Evolutionary conservation across 2,113 vertebrate genomes (phyloP), one percentile per base, ranked within the genome.

Genomic region (Thunnus thynnus): DNA sequence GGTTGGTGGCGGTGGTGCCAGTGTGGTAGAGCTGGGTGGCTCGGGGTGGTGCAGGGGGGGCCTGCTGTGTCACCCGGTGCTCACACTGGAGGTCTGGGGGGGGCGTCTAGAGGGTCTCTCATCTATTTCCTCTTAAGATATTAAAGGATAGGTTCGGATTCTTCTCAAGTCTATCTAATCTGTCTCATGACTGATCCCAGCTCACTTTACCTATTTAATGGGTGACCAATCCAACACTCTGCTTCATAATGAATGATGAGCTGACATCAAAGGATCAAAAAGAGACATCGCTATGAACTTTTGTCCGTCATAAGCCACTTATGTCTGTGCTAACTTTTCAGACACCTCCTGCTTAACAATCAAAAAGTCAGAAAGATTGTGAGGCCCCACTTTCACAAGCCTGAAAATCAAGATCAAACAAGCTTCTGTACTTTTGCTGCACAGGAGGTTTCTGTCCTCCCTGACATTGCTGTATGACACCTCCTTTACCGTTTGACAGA

Each of bases 21-120:
- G 81, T 80, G 89, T 78, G 86, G 91, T 87, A 41, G 88, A 93
- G 90, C 87, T 91, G 93, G 91, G 88, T 88, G 92, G 88, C 72
- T 86, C 76, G 41, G 44, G 63, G 83, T 51, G 73, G 75, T 73
- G 63, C 71, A 17, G 47, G 54, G 54, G 48, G 68, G 48, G 52
- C 47, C 76, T 72, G n/a, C 20, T 18, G 32, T 54, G 51, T 78
- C 65, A 62, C 55, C 73, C 63, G 74, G 73, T 58, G 71, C 14
- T 66, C 44, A 30, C 67, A 30, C 6, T 81, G 41, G 41, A 66
- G 11, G 17, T 65, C 62, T 60, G 48, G 22, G 18, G 5, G 36
- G 41, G 47, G 22, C 27, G 22, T 13, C 17, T 66, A 44, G 51
- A 50, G 51, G 3, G 30, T 54, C 58, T 61, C 68, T 65, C 18